Conservation (phyloP, 1,140 invertebrate species). For the Venturia canescens region DNA sequence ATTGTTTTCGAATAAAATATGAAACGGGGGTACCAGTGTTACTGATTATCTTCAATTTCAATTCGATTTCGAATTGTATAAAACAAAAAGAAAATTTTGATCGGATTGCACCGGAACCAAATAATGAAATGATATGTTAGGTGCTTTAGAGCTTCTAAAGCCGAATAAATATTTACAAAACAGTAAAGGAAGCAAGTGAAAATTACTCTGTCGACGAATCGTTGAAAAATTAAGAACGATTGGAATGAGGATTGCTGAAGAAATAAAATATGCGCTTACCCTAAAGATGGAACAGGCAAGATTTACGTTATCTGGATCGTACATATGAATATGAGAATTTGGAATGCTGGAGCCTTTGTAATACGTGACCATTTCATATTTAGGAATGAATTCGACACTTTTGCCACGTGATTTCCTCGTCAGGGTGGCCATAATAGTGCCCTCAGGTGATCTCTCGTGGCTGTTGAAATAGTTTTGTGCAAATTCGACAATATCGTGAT, state of each 20-base stretch:
- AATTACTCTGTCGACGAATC: too few relatives aligned
- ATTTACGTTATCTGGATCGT: slow-evolving; percentile 95
- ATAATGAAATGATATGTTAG: too few relatives aligned
- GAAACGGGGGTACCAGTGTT: too few relatives aligned
- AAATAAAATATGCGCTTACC: slow-evolving; percentile 77
- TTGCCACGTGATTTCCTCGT: slow-evolving; percentile 87
- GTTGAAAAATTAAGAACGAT: too few relatives aligned
- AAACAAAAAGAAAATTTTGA: too few relatives aligned
- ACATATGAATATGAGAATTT: slow-evolving; percentile 96
- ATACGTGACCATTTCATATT: slow-evolving; percentile 95
- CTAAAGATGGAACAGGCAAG: slow-evolving; percentile 94
- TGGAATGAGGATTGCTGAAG: not conserved
- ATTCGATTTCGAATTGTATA: too few relatives aligned
- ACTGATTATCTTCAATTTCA: too few relatives aligned
- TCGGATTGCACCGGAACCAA: too few relatives aligned
- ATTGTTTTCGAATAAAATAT: too few relatives aligned
- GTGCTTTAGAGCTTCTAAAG: too few relatives aligned
- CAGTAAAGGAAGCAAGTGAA: too few relatives aligned
- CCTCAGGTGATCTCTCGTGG: slow-evolving; percentile 90
- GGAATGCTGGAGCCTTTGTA: slow-evolving; percentile 92
- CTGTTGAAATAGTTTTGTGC: slow-evolving; percentile 95
- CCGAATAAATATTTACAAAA: too few relatives aligned
- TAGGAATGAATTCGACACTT: slow-evolving; percentile 87
- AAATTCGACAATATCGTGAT: slow-evolving; percentile 94
- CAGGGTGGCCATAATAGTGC: slow-evolving; percentile 92